phyloP scores from a whole-genome alignment of 1,140 invertebrate species.

The Drosophila kohkoa region DNA sequence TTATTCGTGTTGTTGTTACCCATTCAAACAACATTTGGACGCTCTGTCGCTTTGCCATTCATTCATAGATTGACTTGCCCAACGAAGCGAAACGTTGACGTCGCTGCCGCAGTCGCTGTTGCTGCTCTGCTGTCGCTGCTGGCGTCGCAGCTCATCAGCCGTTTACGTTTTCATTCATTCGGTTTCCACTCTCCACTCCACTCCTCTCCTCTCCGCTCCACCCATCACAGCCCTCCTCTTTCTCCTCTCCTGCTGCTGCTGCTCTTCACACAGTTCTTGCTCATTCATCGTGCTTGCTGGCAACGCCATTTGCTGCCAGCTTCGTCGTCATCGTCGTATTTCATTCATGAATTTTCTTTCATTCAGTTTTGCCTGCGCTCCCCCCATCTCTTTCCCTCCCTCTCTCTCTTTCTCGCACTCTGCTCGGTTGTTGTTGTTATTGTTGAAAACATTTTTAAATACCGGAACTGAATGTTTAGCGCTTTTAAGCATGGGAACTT shows the following conservation, averaged over 20 bases:
- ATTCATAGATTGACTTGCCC: constrained; percentile 80
- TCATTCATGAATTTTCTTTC: constrained; percentile 84
- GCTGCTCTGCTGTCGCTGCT: neutral
- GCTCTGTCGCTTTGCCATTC: constrained; percentile 69
- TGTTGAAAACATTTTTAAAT: constrained; percentile 82
- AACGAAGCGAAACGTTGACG: constrained; percentile 66
- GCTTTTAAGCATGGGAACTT: constrained; percentile 83
- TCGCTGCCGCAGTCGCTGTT: constrained; percentile 2
- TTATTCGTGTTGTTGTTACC: constrained; percentile 51
- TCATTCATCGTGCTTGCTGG: constrained; percentile 43
- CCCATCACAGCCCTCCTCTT: neutral
- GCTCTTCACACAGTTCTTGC: constrained; percentile 28
- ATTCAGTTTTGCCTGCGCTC: constrained; percentile 61
- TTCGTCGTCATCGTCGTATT: constrained; percentile 72
- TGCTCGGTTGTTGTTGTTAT: constrained; percentile 53
- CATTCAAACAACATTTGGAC: constrained; percentile 74
- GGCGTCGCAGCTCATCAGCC: constrained; percentile 61
- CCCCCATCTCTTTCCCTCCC: neutral
- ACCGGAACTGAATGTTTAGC: constrained; percentile 83
- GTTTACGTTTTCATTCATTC: constrained; percentile 77
- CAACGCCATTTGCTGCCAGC: constrained; percentile 37
- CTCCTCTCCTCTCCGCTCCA: constrained; percentile 5
- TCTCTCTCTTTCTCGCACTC: neutral
- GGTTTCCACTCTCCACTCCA: neutral
- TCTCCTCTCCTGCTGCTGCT: neutral